Conservation (phyloP, 2,888 invertebrate species). For the Stenodema calcarata region DNA sequence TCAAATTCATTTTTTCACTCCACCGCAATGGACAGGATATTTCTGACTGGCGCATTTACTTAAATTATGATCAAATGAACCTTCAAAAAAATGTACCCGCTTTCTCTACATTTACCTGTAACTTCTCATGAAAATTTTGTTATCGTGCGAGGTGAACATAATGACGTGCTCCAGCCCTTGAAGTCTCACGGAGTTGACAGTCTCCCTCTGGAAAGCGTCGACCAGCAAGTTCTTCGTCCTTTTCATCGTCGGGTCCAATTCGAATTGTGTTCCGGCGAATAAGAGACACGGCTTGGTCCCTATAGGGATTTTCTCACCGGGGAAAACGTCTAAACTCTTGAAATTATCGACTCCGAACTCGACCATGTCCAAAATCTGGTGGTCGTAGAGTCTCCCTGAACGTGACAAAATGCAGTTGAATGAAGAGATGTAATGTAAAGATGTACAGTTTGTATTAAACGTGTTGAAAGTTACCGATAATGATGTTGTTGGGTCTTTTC, state of each 20-base stretch:
- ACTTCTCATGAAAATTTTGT: constrained; percentile 77
- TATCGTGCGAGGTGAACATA: constrained; percentile 84
- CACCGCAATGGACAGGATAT: too few relatives aligned
- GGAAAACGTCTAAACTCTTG: constrained; percentile 79
- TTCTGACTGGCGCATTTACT: too few relatives aligned
- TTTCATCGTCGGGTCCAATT: constrained; percentile 78
- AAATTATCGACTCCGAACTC: constrained; percentile 90
- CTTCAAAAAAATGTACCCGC: too few relatives aligned
- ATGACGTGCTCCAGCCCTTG: constrained; percentile 94
- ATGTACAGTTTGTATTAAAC: not conserved
- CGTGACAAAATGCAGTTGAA: constrained; percentile 38
- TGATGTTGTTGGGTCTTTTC: constrained; percentile 90
- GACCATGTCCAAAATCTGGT: constrained; percentile 91
- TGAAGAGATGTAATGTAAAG: not conserved
- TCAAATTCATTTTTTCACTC: too few relatives aligned
- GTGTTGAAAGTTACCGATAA: constrained; percentile 69
- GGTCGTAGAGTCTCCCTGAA: constrained; percentile 81
- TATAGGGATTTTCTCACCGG: constrained; percentile 75
- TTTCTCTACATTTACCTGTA: constrained; percentile 65
- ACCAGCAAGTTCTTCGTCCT: constrained; percentile 86
- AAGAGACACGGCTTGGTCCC: constrained; percentile 91
- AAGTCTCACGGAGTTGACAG: constrained; percentile 79
- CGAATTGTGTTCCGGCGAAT: constrained; percentile 92
- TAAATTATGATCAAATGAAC: too few relatives aligned
- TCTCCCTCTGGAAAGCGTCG: constrained; percentile 91